Evolutionary conservation across 2,797 vertebrate species (phyloP).

Genomic region (Nyctibius grandis): DNA sequence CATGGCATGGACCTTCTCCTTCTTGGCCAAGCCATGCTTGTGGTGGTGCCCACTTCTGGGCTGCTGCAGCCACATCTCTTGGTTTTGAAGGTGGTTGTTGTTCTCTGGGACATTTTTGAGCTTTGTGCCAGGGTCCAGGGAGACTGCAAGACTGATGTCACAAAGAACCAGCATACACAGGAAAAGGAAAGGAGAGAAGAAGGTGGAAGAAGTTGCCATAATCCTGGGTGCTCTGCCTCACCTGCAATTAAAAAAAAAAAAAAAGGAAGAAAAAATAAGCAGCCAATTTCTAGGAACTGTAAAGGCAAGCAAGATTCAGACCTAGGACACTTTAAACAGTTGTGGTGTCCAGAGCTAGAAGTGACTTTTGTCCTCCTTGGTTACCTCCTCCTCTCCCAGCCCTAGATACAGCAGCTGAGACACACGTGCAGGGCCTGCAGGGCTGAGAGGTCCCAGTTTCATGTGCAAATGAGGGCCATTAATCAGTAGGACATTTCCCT

Average conservation of each 20-base stretch:
- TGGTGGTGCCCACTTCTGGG: constrained; percentile 64
- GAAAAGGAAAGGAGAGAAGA: neutral
- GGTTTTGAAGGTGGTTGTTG: constrained; percentile 73
- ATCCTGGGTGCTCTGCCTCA: constrained; percentile 1
- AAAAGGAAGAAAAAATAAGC: neutral
- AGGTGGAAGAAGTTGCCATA: constrained; percentile 49
- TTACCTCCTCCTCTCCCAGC: neutral
- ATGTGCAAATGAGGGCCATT: constrained; percentile 64
- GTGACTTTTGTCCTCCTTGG: neutral
- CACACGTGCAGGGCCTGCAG: constrained; percentile 10
- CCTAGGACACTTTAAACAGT: neutral
- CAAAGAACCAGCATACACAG: constrained; percentile 49
- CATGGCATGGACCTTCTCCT: constrained; percentile 57
- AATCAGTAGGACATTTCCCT: constrained; percentile 34
- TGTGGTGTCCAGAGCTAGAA: neutral
- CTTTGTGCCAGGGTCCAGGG: constrained; percentile 43
- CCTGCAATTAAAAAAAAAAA: constrained; percentile 6
- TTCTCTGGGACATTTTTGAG: constrained; percentile 51
- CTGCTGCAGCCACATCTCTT: constrained; percentile 62
- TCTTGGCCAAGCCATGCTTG: constrained; percentile 68
- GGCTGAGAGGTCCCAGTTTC: constrained; percentile 25
- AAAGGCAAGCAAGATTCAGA: neutral
- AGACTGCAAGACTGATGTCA: constrained; percentile 7
- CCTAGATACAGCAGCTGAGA: constrained; percentile 3
- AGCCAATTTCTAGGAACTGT: neutral